These are phyloP conservation scores for Bellardia bayeri DNA, from an alignment of 2,888 invertebrate species.

Conservation along the genomic window DNA sequence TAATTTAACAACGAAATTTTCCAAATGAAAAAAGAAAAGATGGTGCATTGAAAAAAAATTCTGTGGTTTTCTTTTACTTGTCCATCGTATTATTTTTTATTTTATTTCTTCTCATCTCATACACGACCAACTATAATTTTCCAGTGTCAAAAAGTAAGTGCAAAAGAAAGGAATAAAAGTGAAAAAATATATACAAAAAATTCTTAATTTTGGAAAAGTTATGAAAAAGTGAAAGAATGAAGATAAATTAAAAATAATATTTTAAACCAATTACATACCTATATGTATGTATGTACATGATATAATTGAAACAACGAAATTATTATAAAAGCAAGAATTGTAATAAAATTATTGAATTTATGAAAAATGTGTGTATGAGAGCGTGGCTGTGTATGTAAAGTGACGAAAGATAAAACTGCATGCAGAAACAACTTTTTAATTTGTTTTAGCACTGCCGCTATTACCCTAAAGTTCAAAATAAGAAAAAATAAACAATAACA, in stretches of 20 bases:
- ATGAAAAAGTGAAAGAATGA: not conserved
- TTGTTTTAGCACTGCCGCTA: slow-evolving; percentile 48
- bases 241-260: slow-evolving; percentile 13
- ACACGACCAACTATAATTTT: slow-evolving; percentile 57
- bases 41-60: slow-evolving; percentile 62
- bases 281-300: not conserved
- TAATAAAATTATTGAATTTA: slow-evolving; percentile 26
- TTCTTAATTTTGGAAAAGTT: slow-evolving; percentile 34
- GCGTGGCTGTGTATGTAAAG: slow-evolving; percentile 27
- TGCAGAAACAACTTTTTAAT: not conserved
- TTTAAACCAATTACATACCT: not conserved
- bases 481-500: slow-evolving; percentile 15
- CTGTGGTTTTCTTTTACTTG: slow-evolving; percentile 58
- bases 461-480: slow-evolving; percentile 20
- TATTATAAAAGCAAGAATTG: slow-evolving; percentile 27
- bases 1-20: slow-evolving; percentile 44
- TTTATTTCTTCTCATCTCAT: slow-evolving; percentile 40
- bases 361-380: not conserved
- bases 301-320: slow-evolving; percentile 34
- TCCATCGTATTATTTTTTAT: slow-evolving; percentile 38
- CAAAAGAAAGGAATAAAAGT: slow-evolving; percentile 53
- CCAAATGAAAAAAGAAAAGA: slow-evolving; percentile 29
- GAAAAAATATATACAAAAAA: slow-evolving; percentile 41
- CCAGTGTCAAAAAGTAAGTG: slow-evolving; percentile 69
- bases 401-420: slow-evolving; percentile 44